Evolutionary conservation across 2,113 vertebrate species (phyloP), one percentile per base, ranked within the genome.

Genomic region (Sander lucioperca): DNA sequence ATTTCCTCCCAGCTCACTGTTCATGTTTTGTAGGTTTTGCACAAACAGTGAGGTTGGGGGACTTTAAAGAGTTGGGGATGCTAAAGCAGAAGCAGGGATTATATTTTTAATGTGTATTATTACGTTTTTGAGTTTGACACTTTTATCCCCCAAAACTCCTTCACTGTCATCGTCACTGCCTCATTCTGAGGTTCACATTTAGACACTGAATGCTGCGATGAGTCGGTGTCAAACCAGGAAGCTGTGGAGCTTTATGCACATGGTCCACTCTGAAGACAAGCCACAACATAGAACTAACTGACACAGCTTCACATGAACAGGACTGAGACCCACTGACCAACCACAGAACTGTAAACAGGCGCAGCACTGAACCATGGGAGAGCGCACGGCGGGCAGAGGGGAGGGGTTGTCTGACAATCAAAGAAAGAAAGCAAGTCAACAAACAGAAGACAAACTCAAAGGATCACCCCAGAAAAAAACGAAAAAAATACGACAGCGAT

Each of bases 271-370:
- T 88, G 85, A 76, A 83, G 86, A 93, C 89, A 86, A 91, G 87
- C 89, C 91, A 92, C 92, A 85, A 94, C 92, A 94, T 85, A 78
- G 76, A 92, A 90, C 90, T 89, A 90, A 94, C 80, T 77, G 77
- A 94, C 92, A 93, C 89, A 90, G 92, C 91, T 88, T 89, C 88
- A 94, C 91, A 93, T 11, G 53, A 88, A 94, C 88, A 90, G 77
- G 90, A 93, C 91, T 92, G 88, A 92, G 82, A 92, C 83, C 89
- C 86, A 95, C 91, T 77, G 90, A 95, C 90, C 90, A 92, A 94
- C 81, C 82, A 94, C 91, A 94, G 86, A 85, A 92, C 85, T 83
- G 77, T 21, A 78, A 86, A 93, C 91, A 92, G 89, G 86, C 86
- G 89, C 93, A 92, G 88, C 88, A 93, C 72, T 81, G 86, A 86